Evolutionary conservation across 1,140 invertebrate species (phyloP).

Genomic region (Charaxes varanes): DNA sequence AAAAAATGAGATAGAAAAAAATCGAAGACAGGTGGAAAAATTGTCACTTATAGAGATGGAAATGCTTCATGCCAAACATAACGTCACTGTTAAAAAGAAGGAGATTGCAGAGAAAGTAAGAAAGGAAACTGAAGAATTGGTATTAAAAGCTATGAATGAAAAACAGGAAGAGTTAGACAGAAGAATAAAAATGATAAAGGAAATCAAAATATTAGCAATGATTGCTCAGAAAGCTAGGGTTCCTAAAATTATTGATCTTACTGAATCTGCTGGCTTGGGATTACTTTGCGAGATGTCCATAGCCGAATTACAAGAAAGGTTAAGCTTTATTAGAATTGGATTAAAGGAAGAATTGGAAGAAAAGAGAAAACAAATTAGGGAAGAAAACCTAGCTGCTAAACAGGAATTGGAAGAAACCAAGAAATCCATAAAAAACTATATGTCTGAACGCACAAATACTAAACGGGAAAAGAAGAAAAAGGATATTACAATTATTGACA

Average conservation of each 20-base stretch:
- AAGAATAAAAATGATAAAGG: conserved; percentile 71
- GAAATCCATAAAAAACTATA: conserved; percentile 37
- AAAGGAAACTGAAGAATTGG: conserved; percentile 57
- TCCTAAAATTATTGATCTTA: conserved; percentile 73
- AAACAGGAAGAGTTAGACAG: conserved; percentile 68
- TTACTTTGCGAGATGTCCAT: conserved; percentile 77
- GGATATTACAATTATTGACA: conserved; percentile 13
- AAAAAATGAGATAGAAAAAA: conserved; percentile 60
- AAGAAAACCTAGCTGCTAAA: conserved; percentile 37
- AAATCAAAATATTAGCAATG: conserved; percentile 72
- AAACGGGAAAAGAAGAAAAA: conserved; percentile 41
- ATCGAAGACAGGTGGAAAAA: conserved; percentile 61
- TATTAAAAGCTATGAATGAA: conserved; percentile 48
- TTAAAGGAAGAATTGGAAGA: conserved; percentile 69
- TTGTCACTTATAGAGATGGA: conserved; percentile 60
- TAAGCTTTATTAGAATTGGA: conserved; percentile 62
- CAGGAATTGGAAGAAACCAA: conserved; percentile 46
- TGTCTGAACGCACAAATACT: conserved; percentile 34
- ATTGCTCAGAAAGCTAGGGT: conserved; percentile 54
- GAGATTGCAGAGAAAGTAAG: conserved; percentile 57
- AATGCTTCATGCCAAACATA: conserved; percentile 63
- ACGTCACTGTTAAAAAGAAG: conserved; percentile 56
- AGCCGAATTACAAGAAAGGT: conserved; percentile 72
- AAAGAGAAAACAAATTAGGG: conserved; percentile 50
- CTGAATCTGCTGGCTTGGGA: conserved; percentile 71